These are phyloP conservation scores for Falco rusticolus DNA, from an alignment of 2,797 vertebrate species.

Conservation along the genomic window DNA sequence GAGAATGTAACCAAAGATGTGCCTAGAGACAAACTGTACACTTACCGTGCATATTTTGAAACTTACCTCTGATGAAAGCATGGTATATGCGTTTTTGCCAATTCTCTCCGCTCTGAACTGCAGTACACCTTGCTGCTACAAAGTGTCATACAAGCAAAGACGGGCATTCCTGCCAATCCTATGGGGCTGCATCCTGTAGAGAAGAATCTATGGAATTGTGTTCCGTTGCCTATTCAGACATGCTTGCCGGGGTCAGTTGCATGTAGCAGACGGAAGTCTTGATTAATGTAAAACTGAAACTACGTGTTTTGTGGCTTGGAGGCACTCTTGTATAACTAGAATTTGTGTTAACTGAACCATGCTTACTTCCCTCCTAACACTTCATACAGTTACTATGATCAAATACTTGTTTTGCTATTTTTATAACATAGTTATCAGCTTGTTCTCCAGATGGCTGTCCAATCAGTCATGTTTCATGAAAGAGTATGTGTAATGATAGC, in stretches of 20 bases:
- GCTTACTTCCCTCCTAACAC: neutral
- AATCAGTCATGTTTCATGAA: slow-evolving; percentile 1
- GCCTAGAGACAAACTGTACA: slow-evolving; percentile 2
- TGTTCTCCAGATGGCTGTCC: slow-evolving; percentile 35
- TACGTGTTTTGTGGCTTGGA: neutral
- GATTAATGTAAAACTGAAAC: neutral
- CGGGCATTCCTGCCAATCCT: accelerated
- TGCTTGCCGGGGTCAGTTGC: neutral
- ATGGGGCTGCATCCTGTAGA: neutral
- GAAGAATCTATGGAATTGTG: neutral
- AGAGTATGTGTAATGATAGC: neutral
- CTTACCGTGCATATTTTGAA: neutral
- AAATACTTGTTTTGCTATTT: slow-evolving; percentile 22
- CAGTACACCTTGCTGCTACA: neutral
- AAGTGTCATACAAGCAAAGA: neutral
- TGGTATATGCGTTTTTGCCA: neutral
- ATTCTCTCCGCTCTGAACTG: neutral
- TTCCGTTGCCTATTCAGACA: neutral
- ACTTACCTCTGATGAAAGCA: neutral
- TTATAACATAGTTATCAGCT: neutral
- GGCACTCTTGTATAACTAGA: slow-evolving; percentile 6
- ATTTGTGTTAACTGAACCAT: neutral
- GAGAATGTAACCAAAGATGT: slow-evolving; percentile 56
- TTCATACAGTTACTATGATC: neutral
- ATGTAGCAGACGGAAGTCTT: neutral